These are phyloP conservation scores for Adelges cooleyi DNA, from an alignment of 1,140 invertebrate species.

Conservation along the genomic window DNA sequence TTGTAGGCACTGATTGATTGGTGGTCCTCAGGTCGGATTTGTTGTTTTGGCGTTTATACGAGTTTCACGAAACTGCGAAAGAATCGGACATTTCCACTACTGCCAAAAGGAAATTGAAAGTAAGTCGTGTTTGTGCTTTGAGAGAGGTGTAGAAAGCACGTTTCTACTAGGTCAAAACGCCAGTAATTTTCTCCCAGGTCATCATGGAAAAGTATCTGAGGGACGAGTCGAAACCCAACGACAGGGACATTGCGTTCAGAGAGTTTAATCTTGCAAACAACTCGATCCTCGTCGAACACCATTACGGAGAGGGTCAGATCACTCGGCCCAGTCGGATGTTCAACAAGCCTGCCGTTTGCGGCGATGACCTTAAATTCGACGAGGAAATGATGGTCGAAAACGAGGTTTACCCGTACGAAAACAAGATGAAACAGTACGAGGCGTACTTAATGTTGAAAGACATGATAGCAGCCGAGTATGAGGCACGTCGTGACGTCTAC, in stretches of 20 bases:
- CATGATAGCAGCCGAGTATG: not conserved
- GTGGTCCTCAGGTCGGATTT: constrained; percentile 6
- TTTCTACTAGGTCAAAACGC: not conserved
- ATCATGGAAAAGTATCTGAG: constrained; percentile 51
- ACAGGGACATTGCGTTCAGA: constrained; percentile 51
- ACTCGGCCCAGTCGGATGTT: constrained; percentile 52
- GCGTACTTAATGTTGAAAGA: not conserved
- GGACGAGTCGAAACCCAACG: constrained; percentile 42
- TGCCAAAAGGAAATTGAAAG: not conserved
- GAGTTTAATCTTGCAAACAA: constrained; percentile 49
- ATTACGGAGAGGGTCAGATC: constrained; percentile 53
- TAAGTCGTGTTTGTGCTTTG: not conserved
- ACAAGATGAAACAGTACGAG: not conserved
- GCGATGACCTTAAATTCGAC: not conserved
- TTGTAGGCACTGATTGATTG: too few species aligned
- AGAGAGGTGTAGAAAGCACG: too few species aligned
- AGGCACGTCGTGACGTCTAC: not conserved
- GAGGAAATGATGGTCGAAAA: not conserved
- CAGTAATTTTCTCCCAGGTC: constrained; percentile 37
- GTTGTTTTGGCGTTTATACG: not conserved
- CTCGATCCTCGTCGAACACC: constrained; percentile 53
- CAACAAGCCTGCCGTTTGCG: constrained; percentile 45
- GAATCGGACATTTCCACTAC: not conserved
- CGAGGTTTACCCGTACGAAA: constrained; percentile 8
- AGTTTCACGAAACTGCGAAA: not conserved